Conservation (phyloP, 2,888 invertebrate genomes). For the Drosophila cyrtoloma region DNA sequence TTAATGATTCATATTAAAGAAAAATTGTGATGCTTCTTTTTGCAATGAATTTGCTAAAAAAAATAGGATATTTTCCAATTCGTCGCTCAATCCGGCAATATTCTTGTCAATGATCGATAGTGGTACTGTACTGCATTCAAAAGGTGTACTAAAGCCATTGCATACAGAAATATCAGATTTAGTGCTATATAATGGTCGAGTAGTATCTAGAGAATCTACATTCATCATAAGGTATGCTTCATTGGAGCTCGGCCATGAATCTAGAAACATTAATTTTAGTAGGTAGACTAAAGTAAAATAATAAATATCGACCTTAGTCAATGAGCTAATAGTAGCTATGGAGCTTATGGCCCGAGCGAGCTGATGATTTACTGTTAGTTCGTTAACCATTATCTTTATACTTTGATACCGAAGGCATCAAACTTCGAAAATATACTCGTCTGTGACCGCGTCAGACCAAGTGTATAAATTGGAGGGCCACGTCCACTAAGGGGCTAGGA, state of each 20-base stretch:
- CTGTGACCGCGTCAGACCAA: no score
- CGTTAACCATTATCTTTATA: conserved; percentile 3
- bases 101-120: no score
- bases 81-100: no score
- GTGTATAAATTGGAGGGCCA: no score
- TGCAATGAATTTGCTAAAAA: not conserved
- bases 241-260: not conserved
- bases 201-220: not conserved
- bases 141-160: not conserved
- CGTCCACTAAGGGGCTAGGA: no score
- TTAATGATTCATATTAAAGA: not conserved
- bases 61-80: no score
- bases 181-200: conserved; percentile 15
- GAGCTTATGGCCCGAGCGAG: conserved; percentile 11
- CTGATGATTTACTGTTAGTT: conserved; percentile 14
- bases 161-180: conserved; percentile 7
- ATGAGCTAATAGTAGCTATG: not conserved
- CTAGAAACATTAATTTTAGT: not conserved
- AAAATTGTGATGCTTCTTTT: not conserved
- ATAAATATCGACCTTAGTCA: conserved; percentile 2
- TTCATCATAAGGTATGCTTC: no score
- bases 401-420: no score
- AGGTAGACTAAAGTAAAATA: not conserved
- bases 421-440: no score
- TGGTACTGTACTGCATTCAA: no score